phyloP scores from a whole-genome alignment of 2,888 invertebrate species.

The Sphecodes monilicornis region DNA sequence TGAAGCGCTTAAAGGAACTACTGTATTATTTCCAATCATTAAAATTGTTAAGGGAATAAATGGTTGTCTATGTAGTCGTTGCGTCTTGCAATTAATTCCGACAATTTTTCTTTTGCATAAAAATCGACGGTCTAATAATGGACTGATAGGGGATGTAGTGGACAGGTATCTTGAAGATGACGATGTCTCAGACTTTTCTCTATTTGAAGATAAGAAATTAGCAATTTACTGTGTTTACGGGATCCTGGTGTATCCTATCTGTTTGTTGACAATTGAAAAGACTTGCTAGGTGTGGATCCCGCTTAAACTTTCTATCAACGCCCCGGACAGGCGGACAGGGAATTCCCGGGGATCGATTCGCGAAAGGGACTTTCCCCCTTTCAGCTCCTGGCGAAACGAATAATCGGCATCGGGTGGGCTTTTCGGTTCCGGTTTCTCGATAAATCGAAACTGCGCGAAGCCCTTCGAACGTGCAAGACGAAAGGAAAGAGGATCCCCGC shows the following conservation, averaged over 20 bases:
- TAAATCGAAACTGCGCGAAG: constrained; percentile 83
- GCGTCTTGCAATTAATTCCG: no score
- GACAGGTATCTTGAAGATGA: no score
- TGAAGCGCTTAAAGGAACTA: no score
- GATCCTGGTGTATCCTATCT: background rate
- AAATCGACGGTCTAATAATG: no score
- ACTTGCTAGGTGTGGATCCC: background rate
- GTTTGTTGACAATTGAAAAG: background rate
- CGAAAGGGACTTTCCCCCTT: constrained; percentile 33
- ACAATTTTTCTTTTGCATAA: no score
- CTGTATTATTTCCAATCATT: no score
- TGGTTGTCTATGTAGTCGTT: no score
- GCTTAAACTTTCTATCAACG: constrained; percentile 17
- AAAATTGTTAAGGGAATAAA: no score
- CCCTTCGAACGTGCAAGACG: constrained; percentile 75
- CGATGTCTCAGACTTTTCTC: no score
- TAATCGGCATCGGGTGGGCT: constrained; percentile 70
- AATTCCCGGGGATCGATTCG: constrained; percentile 38
- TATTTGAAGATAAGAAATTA: no score
- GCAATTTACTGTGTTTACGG: no score
- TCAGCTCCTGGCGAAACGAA: constrained; percentile 50
- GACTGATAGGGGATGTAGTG: no score
- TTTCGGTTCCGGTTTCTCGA: constrained; percentile 83
- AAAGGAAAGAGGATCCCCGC: constrained; percentile 82
- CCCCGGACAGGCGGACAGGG: constrained; percentile 10